A percentile compares a stretch with the other conserved stretches of the same genome.
These are phyloP conservation scores for Lethenteron camtschaticum DNA, from an alignment of 2,113 vertebrate species.

Conservation along the genomic window DNA sequence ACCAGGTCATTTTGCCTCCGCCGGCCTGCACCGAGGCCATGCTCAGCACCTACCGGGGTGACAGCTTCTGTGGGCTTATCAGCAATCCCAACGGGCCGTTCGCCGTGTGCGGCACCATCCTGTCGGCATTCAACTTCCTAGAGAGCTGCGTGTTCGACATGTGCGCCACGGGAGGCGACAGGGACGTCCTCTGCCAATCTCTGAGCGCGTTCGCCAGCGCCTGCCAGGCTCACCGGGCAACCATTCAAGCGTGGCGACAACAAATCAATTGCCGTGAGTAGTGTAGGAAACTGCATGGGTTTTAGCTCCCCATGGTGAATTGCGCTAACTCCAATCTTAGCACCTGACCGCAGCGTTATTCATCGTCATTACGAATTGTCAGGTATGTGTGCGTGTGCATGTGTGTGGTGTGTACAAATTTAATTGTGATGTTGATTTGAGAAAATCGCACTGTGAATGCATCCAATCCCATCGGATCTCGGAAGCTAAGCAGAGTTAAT, in stretches of 20 bases:
- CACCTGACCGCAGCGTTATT: no score
- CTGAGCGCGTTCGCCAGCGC: conserved; percentile 16
- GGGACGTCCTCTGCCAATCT: conserved; percentile 12
- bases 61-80: conserved; percentile 15
- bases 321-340: no score
- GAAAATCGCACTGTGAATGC: no score
- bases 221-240: conserved; percentile 16
- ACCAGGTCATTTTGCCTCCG: background rate
- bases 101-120: conserved; percentile 11
- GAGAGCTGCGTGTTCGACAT: conserved; percentile 12
- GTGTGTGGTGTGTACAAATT: no score
- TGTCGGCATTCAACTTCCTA: conserved; percentile 5
- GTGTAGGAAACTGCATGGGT: no score
- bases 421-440: no score
- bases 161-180: conserved; percentile 6
- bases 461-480: no score
- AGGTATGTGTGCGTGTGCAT: no score
- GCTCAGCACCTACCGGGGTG: conserved; percentile 4
- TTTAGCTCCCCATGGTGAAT: no score
- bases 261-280: no score
- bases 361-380: no score
- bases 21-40: background rate
- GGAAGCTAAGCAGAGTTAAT: no score
- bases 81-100: conserved; percentile 14
- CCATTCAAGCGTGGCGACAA: conserved; percentile 19